Evolutionary conservation across 2,797 vertebrate species (phyloP), one percentile per base, ranked within the genome.

Genomic region (Danionella dracula): DNA sequence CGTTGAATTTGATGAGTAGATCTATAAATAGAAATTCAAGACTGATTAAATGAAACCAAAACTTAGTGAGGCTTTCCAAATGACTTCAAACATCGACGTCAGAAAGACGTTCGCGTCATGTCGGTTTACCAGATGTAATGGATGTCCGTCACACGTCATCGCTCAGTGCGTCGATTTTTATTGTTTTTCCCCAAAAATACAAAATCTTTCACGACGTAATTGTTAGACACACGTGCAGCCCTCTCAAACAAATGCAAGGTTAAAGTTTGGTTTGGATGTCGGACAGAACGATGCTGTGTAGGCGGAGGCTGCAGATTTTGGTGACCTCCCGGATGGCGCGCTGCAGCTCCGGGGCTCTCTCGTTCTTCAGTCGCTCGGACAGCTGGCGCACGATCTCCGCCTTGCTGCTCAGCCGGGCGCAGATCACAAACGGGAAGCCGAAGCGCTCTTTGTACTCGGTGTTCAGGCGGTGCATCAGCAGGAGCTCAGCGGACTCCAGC

Each of bases 381-480:
- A 93, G 82, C 75, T 88, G 85, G 2, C 12, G 73, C 4, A 82
- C 45, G 42, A 93, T 86, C 0, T 62, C 65, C 0, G 48, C 74
- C 35, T 76, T 88, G 78, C 87, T 77, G 74, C 76, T 83, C 75
- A 85, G 81, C 19, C 87, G 85, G 10, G 86, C 91, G 41, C 91
- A 93, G 29, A 94, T 83, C 59, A 93, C 85, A 4, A 93, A 94
- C 4, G 92, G 90, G 76, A 93, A 94, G 0, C 85, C 87, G 31
- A 92, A 93, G 17, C 86, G 88, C 44, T 71, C 44, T 50, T 91
- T 91, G 82, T 93, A 93, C 20, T 78, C 78, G 1, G 76, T 35
- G 74, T 92, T 93, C 42, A 93, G 89, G 5, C 61, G 70, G 1
- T 68, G 31, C 72, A 92, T 77, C 57, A 17, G 76, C 8, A 49